Percentiles rank a stretch among this genome's conserved stretches.
Evolutionary conservation across 2,113 vertebrate genomes (phyloP).

Genomic region (Podocnemis expansa): DNA sequence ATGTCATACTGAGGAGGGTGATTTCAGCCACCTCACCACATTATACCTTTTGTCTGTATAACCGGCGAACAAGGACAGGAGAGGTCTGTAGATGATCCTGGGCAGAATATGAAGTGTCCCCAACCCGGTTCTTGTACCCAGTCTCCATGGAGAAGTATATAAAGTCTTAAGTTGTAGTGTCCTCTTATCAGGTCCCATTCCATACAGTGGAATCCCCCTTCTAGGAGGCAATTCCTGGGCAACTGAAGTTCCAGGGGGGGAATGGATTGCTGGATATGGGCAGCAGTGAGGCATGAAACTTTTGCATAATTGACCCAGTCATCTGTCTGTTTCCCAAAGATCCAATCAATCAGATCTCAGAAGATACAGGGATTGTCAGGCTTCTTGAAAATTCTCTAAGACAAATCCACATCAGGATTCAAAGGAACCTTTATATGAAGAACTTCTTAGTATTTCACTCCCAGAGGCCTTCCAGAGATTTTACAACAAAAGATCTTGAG

Average conservation of each 20-base stretch:
- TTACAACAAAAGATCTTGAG: not conserved
- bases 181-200: not conserved
- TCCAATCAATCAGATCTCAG: not conserved
- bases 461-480: not conserved
- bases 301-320: conserved; percentile 36
- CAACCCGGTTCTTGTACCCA: not conserved
- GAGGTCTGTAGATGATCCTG: not conserved
- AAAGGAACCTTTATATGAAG: not conserved
- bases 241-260: not conserved
- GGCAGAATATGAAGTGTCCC: rapidly evolving
- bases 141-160: not conserved
- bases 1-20: not conserved
- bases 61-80: rapidly evolving
- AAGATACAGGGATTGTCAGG: not conserved
- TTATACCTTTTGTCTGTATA: not conserved
- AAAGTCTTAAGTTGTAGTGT: not conserved
- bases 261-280: not conserved
- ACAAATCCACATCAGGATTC: conserved; percentile 1
- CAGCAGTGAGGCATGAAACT: not conserved
- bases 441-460: not conserved
- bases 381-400: conserved; percentile 39
- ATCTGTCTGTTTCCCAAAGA: conserved; percentile 41
- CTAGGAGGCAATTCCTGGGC: not conserved
- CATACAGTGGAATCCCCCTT: not conserved
- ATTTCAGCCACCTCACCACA: not conserved